Base-by-base conservation (phyloP, 2,888 invertebrate species). In the Nymphalis c-album region DNA sequence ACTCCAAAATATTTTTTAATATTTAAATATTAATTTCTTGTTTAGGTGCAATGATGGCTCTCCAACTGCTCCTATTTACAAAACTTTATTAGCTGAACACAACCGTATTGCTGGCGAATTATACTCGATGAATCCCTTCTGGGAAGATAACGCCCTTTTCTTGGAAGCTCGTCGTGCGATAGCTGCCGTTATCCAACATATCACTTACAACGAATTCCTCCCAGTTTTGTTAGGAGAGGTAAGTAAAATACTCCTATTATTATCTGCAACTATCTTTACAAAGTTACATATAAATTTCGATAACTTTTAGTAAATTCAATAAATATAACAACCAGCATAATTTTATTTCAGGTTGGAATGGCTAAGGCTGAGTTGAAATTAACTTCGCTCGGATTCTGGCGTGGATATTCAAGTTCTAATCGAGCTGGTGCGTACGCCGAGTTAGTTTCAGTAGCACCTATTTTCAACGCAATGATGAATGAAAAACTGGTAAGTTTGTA, bases 151-250 rank as follows among this genome's bases (percentile, higher is more conserved):
- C 50, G 94, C 94, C 0, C 81, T 97, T 18, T 97, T 96, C 83
- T 87, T 95, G 73, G 97, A 97, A 83, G 93, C 96, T 4, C 93
- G 96, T 62, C 92, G 96, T 59, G 95, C 96, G 16, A 93, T 97
- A 16, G 94, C 95, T 0, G 96, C 97, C 0, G 93, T 96, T 82
- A 94, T 97, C 51, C 97, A 97, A 74, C 97, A 97, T 77, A 95
- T 97, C 66, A 97, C 97, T 0, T 95, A 95, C 82, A 96, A 95
- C 77, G 97, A 97, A 83, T 97, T 96, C 85, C 87, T 97, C 67
- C 96, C 97, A 0, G 95, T 95, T 64, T 92, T 97, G 16, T 85
- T 97, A 58, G 96, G 96, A 68, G 93, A 96, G 92, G 95, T 95
- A 84, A 91, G 86, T 71, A 45, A 65, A 16, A 17, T 48, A 48